phyloP scores from a whole-genome alignment of 2,888 invertebrate genomes.

The Tupiocoris notatus region DNA sequence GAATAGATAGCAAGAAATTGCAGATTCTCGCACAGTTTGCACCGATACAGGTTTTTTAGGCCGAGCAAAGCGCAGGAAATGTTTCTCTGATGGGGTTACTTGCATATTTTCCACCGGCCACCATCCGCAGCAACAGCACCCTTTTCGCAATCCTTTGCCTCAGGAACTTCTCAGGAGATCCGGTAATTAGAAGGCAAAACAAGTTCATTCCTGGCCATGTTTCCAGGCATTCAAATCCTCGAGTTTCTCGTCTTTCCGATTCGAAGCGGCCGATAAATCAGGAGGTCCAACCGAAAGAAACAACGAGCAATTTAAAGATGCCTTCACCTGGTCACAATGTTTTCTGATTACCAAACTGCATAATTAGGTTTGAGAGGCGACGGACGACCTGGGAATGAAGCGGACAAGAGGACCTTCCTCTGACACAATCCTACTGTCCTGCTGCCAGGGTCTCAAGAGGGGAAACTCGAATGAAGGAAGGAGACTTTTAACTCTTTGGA shows the following conservation, averaged over 20 bases:
- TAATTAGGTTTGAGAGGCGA: constrained; percentile 43
- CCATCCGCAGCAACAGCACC: no score
- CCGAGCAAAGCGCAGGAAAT: no score
- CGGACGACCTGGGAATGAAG: constrained; percentile 17
- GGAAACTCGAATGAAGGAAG: background rate
- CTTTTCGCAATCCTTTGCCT: no score
- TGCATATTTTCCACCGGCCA: no score
- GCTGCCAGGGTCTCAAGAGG: no score
- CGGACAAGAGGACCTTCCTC: constrained; percentile 1
- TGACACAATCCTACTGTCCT: no score
- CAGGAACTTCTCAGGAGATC: constrained; percentile 4
- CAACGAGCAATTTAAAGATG: constrained; percentile 43
- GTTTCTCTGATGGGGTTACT: no score
- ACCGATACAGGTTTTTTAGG: no score
- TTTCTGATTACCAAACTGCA: constrained; percentile 44
- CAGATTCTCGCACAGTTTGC: no score
- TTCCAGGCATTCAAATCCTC: constrained; percentile 38
- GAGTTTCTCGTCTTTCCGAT: background rate
- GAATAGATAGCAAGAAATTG: no score
- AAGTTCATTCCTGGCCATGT: constrained; percentile 41
- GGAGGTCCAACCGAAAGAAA: constrained; percentile 29
- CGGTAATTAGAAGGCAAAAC: constrained; percentile 41
- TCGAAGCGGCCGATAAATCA: constrained; percentile 41
- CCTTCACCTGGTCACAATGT: constrained; percentile 43
- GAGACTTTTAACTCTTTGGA: background rate